Evolutionary conservation across 1,140 invertebrate genomes (phyloP), one percentile per base, ranked within the genome.

Genomic region (Megathymus violae): DNA sequence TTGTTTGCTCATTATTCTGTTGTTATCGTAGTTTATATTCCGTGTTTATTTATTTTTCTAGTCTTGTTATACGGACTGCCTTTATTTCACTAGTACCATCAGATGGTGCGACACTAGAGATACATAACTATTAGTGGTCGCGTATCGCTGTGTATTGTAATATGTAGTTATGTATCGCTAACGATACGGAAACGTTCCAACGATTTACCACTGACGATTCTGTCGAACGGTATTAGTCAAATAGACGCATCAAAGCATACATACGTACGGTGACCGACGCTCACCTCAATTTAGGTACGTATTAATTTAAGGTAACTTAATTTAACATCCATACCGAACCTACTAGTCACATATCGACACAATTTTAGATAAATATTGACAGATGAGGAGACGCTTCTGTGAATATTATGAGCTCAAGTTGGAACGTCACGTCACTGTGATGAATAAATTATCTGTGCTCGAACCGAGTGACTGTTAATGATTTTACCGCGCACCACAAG

Each of bases 341-440:
- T 78, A 80, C 74, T 82, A 78, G 79, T 85, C 75, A 85, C 83
- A 81, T 84, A 88, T 85, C 80, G 74, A 80, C 72, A 76, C 59
- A 69, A 71, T 75, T 72, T 74, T 85, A 77, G 69, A 74, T 50
- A 78, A 85, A 75, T 78, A 74, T 81, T 76, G 47, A 74, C 66
- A 76, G 64, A 63, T 43, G 59, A 62, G 25, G 51, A 48, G 22
- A 61, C 66, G 71, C 69, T 48, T 77, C 69, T 80, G 74, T 65
- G 72, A 74, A 71, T 75, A 52, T 44, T 15, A 44, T 58, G 52
- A 34, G 52, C 14, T 58, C 25, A 58, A 58, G 52, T 58, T 6
- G 40, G 44, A 52, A 54, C 47, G 50, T 40, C 34, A 38, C 46
- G 31, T 40, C 34, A 38, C 46, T 31, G 31, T 48, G 17, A 51